Evolutionary conservation across 2,888 invertebrate species (phyloP).

Genomic region (Arctia plantaginis): DNA sequence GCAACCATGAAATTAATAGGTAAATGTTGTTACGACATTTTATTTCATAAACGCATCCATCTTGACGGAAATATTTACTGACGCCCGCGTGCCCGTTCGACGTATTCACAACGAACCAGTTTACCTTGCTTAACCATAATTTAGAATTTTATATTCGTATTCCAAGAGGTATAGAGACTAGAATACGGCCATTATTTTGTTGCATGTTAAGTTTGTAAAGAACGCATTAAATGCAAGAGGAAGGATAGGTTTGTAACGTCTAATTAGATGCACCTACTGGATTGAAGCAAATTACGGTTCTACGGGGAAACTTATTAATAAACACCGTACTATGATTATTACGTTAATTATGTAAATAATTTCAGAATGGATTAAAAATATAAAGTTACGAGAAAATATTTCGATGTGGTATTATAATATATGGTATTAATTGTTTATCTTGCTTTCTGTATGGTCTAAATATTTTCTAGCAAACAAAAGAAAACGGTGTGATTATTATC

Average conservation of each 20-base stretch:
- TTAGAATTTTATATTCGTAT: conserved; percentile 44
- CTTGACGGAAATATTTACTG: conserved; percentile 71
- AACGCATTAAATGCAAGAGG: conserved; percentile 52
- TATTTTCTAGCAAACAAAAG: neutral
- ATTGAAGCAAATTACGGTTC: conserved; percentile 40
- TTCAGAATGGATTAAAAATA: neutral
- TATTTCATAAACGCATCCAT: conserved; percentile 68
- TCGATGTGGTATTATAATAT: neutral
- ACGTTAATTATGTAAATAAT: conserved; percentile 2
- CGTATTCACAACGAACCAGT: conserved; percentile 50
- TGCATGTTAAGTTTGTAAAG: conserved; percentile 46
- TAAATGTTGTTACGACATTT: conserved; percentile 72
- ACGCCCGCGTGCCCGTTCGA: conserved; percentile 57
- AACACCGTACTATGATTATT: conserved; percentile 16
- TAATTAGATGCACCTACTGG: conserved; percentile 59
- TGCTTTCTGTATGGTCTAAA: neutral
- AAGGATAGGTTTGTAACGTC: conserved; percentile 53
- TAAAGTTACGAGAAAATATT: neutral
- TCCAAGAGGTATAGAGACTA: conserved; percentile 42
- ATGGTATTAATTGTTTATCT: neutral
- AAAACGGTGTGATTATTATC: neutral
- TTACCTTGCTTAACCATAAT: conserved; percentile 50
- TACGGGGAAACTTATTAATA: conserved; percentile 30
- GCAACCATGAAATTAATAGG: conserved; percentile 76
- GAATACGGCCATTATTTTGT: conserved; percentile 40